A percentile compares a stretch with the other conserved stretches of the same genome.
Evolutionary conservation across 92 coral and sea anemone genomes (phyloP).

Genomic region (Muricea muricata): DNA sequence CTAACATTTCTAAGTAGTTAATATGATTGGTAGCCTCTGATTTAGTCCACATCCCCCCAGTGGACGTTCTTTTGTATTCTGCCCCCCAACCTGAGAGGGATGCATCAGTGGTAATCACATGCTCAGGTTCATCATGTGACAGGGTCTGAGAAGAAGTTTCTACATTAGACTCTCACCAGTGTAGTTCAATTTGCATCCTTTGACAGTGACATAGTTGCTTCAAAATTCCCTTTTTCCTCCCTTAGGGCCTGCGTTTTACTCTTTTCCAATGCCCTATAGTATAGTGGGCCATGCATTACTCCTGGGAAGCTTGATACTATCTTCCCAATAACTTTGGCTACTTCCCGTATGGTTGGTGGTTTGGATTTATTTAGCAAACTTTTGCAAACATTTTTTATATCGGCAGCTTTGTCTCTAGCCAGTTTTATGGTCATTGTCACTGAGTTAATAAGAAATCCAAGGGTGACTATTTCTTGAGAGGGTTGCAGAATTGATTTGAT

Average conservation of each 20-base stretch:
- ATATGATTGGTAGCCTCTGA: conserved; percentile 63
- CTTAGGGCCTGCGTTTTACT: no score
- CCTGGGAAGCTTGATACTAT: not conserved
- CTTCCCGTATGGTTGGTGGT: not conserved
- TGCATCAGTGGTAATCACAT: conserved; percentile 17
- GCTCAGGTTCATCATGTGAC: not conserved
- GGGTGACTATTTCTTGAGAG: conserved; percentile 11
- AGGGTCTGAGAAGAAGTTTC: not conserved
- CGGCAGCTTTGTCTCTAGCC: conserved; percentile 5
- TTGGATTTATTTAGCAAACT: not conserved
- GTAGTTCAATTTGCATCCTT: no score
- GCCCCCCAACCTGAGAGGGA: conserved; percentile 30
- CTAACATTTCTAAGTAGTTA: conserved; percentile 36
- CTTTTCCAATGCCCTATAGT: no score
- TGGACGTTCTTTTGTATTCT: conserved; percentile 35
- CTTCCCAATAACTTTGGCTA: not conserved
- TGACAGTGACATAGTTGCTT: no score
- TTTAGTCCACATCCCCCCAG: conserved; percentile 65
- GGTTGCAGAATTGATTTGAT: not conserved
- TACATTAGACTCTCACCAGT: not conserved
- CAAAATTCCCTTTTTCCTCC: no score
- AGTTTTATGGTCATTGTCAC: conserved; percentile 20
- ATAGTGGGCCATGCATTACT: not conserved
- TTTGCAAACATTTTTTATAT: not conserved
- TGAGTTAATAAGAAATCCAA: conserved; percentile 35